Conservation (phyloP, 2,797 vertebrate species). For the Rhincodon typus region DNA sequence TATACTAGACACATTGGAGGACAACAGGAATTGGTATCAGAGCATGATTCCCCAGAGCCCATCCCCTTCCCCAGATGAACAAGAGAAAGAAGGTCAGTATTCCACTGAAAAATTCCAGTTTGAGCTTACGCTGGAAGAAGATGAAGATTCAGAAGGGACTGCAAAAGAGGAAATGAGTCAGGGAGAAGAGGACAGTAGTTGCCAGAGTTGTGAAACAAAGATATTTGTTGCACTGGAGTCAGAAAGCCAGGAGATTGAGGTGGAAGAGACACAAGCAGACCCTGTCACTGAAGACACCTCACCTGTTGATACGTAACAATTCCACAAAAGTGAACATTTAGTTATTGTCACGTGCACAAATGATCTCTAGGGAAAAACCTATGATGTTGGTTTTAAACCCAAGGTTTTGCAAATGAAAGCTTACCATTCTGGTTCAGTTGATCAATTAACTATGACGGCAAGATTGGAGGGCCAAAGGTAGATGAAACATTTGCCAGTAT, state of each 20-base stretch:
- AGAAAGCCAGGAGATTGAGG: slow-evolving; percentile 46
- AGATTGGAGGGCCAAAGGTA: slow-evolving; percentile 55
- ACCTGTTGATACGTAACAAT: slow-evolving; percentile 81
- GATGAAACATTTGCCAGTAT: slow-evolving; percentile 78
- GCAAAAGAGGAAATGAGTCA: slow-evolving; percentile 58
- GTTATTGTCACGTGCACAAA: slow-evolving; percentile 49
- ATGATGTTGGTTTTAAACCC: slow-evolving; percentile 63
- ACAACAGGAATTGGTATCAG: slow-evolving; percentile 99
- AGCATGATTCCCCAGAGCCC: slow-evolving; percentile 98
- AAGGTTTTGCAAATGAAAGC: slow-evolving; percentile 60
- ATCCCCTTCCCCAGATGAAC: slow-evolving; percentile 81
- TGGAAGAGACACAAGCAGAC: slow-evolving; percentile 69
- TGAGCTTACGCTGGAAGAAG: slow-evolving; percentile 82
- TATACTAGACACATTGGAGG: slow-evolving; percentile 91
- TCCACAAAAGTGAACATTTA: slow-evolving; percentile 47
- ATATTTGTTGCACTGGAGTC: slow-evolving; percentile 25
- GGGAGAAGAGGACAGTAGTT: slow-evolving; percentile 52
- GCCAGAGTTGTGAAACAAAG: slow-evolving; percentile 31
- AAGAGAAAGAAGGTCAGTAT: slow-evolving; percentile 64
- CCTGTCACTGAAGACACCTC: slow-evolving; percentile 81
- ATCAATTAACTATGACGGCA: slow-evolving; percentile 77
- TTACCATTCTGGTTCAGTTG: slow-evolving; percentile 55
- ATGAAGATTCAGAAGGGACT: slow-evolving; percentile 74
- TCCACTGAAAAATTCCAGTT: slow-evolving; percentile 86
- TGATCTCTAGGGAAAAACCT: slow-evolving; percentile 63